Percentiles rank a stretch among this genome's conserved stretches.
Evolutionary conservation across 1,140 invertebrate species (phyloP).

Genomic region (Campoletis sonorensis): DNA sequence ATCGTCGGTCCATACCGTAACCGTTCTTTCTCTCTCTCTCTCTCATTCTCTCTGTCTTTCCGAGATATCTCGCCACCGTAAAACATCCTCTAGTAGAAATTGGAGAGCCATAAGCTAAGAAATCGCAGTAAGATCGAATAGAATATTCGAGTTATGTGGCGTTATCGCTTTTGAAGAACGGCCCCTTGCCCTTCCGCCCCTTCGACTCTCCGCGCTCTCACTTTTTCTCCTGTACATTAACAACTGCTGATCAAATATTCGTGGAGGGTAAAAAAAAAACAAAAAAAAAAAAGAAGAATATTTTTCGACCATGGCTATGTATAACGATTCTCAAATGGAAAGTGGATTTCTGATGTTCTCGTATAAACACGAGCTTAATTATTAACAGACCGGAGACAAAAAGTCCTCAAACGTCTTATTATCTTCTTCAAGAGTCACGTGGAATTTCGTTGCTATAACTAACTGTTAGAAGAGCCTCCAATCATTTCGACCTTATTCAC

Average conservation of each 20-base stretch:
- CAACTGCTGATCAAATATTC: background rate
- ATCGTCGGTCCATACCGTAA: conserved; percentile 35
- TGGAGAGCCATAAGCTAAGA: background rate
- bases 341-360: background rate
- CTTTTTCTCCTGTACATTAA: background rate
- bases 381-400: no score
- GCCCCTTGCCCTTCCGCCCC: background rate
- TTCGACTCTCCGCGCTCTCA: background rate
- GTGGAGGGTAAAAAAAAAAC: background rate
- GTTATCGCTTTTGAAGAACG: conserved; percentile 52
- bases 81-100: conserved; percentile 11
- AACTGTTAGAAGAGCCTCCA: no score
- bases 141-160: conserved; percentile 60
- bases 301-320: background rate
- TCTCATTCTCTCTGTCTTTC: background rate
- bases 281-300: background rate
- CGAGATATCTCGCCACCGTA: conserved; percentile 40
- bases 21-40: conserved; percentile 15
- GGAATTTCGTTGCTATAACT: no score
- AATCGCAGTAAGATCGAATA: conserved; percentile 48
- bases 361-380: background rate
- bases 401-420: no score
- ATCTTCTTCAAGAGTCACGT: no score
- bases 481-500: no score
- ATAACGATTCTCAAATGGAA: background rate